phyloP scores from a whole-genome alignment of 2,888 invertebrate species.

The Himalopsyche japonica region DNA sequence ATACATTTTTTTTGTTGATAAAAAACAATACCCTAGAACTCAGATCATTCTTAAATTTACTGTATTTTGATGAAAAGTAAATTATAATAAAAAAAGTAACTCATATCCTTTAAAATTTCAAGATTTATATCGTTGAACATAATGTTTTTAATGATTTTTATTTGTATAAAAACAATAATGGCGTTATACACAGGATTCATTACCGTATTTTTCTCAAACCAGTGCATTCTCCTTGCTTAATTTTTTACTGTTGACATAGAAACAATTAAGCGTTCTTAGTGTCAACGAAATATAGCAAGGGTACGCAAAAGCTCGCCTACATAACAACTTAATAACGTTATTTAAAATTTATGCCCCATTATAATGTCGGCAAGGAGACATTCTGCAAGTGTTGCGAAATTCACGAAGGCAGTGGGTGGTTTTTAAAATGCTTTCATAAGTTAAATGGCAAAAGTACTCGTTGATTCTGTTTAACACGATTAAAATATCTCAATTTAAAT shows the following conservation, averaged over 20 bases:
- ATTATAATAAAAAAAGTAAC: too few species aligned
- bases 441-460: not conserved
- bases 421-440: not conserved
- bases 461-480: not conserved
- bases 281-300: not conserved
- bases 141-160: too few species aligned
- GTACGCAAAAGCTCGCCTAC: constrained; percentile 5
- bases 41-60: too few species aligned
- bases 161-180: too few species aligned
- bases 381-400: not conserved
- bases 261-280: constrained; percentile 13
- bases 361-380: constrained; percentile 6
- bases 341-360: constrained; percentile 27
- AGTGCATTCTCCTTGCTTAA: not conserved
- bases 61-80: too few species aligned
- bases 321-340: constrained; percentile 23
- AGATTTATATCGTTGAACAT: too few species aligned
- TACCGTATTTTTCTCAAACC: not conserved
- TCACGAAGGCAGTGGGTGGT: not conserved
- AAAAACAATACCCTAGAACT: too few species aligned
- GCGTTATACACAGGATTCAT: too few species aligned
- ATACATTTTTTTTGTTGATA: too few species aligned
- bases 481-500: too few species aligned
- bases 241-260: constrained; percentile 7
- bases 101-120: too few species aligned